These are phyloP conservation scores for Falco cherrug DNA, from an alignment of 2,797 vertebrate species.

Conservation along the genomic window DNA sequence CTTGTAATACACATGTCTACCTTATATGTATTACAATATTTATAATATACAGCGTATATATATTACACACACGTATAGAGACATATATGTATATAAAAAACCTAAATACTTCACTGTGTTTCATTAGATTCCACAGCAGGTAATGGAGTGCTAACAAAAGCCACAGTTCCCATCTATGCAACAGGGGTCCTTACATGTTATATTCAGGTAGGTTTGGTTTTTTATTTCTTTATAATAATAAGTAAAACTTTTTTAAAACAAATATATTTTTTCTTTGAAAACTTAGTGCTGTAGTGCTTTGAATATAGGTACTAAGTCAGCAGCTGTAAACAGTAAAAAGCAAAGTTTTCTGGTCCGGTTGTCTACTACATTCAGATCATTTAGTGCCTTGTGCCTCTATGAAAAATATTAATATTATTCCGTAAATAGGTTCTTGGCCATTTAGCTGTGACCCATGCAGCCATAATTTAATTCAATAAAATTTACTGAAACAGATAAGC, in stretches of 20 bases:
- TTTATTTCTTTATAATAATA: background rate
- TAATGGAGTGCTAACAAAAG: conserved; percentile 96
- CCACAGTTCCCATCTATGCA: conserved; percentile 98
- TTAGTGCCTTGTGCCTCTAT: background rate
- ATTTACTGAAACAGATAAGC: background rate
- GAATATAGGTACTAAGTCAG: background rate
- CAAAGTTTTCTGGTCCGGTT: background rate
- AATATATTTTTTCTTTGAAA: background rate
- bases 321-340: background rate
- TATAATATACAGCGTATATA: background rate
- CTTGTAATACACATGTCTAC: background rate
- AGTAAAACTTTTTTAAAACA: background rate
- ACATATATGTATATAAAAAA: background rate
- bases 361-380: background rate
- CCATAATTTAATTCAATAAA: background rate
- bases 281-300: background rate
- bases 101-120: background rate
- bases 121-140: conserved; percentile 87
- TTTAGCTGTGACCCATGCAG: background rate
- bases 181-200: conserved; percentile 98
- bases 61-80: too few relatives aligned
- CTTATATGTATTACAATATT: background rate
- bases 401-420: background rate
- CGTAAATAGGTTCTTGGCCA: background rate
- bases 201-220: conserved; percentile 85